These are phyloP conservation scores for Prionailurus viverrinus DNA, from an alignment of 2,113 vertebrate species.

Conservation along the genomic window DNA sequence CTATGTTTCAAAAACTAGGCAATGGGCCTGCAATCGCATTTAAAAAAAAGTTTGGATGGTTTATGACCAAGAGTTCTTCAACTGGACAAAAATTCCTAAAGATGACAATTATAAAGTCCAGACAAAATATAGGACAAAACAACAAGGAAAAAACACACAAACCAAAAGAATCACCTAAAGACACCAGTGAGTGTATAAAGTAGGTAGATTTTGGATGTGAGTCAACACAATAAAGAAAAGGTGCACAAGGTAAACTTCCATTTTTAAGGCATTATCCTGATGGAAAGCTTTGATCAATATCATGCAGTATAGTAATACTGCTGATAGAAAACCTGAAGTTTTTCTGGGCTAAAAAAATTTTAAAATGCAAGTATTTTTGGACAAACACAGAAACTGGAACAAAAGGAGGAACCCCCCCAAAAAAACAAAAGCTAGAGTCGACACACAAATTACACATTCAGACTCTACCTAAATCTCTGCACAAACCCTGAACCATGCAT, in stretches of 20 bases:
- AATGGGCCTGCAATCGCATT: background rate
- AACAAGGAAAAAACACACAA: background rate
- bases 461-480: background rate
- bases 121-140: background rate
- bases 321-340: background rate
- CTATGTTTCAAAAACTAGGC: background rate
- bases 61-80: background rate
- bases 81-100: background rate
- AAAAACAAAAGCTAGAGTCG: background rate
- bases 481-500: background rate
- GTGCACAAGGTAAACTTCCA: background rate
- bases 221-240: background rate
- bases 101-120: background rate
- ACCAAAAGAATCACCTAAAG: background rate
- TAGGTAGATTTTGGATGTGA: background rate
- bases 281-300: background rate
- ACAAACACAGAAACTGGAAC: background rate
- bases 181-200: background rate
- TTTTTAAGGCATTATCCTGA: background rate
- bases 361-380: background rate
- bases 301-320: background rate
- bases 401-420: no score
- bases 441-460: background rate
- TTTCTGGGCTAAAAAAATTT: background rate
- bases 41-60: background rate